Evolutionary conservation across 2,113 vertebrate genomes (phyloP).

Genomic region (Tragelaphus scriptus): DNA sequence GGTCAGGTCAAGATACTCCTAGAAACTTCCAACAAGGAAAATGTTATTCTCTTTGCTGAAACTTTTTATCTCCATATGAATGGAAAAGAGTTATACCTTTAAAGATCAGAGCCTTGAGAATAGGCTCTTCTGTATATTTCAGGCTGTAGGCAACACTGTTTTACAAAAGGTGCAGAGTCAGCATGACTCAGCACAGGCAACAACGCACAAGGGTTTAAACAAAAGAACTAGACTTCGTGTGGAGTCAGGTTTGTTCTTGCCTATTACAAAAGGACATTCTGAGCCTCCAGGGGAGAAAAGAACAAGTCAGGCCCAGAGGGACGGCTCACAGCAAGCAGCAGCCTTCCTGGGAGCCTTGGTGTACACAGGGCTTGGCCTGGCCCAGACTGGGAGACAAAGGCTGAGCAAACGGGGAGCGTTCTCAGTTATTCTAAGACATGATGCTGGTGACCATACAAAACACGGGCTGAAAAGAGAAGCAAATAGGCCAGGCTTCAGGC

Average conservation of each 20-base stretch:
- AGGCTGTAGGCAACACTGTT: background rate
- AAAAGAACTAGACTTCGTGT: background rate
- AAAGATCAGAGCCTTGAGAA: background rate
- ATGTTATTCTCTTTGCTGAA: background rate
- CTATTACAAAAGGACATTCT: background rate
- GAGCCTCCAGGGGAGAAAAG: background rate
- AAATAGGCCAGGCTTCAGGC: background rate
- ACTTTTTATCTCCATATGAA: background rate
- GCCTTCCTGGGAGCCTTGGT: background rate
- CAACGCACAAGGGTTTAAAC: background rate
- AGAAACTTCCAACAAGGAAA: background rate
- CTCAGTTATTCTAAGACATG: background rate
- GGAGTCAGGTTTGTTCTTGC: background rate
- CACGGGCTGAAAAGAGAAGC: background rate
- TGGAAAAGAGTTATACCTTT: background rate
- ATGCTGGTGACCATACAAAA: background rate
- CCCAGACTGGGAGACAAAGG: background rate
- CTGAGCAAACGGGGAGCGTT: fast-evolving
- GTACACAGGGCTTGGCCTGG: fast-evolving
- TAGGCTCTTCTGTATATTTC: background rate
- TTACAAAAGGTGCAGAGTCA: background rate
- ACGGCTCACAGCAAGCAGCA: fast-evolving
- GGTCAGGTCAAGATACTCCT: background rate
- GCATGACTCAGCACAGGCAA: background rate
- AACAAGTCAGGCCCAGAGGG: background rate